Base-by-base conservation (phyloP, 2,113 vertebrate genomes). In the Syngnathus scovelli region DNA sequence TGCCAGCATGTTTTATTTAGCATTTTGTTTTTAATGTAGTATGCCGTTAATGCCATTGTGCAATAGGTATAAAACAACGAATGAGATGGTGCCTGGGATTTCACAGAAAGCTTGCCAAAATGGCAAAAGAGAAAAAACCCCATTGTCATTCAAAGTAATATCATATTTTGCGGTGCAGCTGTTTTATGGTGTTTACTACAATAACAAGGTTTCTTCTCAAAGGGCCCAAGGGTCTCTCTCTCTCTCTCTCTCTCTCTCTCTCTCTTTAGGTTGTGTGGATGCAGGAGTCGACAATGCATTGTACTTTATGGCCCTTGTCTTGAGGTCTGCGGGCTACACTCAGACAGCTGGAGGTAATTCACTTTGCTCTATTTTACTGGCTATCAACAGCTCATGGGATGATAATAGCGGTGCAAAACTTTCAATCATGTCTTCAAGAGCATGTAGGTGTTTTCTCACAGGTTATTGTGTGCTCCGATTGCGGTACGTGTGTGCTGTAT, bases 271-370 rank as follows among this genome's bases (percentile, higher is more conserved):
- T 80, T 78, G 77, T 64, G 68, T 79, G 82, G 80, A 76, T 74
- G 44, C 69, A 49, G 71, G 70, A 64, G 51, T 67, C 74, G 55
- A 74, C 78, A 68, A 60, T 55, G 58, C 67, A 69, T 49, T 65
- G 77, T 75, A 78, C 84, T 69, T 75, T 74, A 46, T 64, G 19
- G 66, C 71, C 76, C 78, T 83, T 72, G 79, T 76, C 82, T 77
- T 59, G 18, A 66, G 78, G 73, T 67, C 80, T 79, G 76, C 77
- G 37, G 86, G 82, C 82, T 67, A 67, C 73, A 64, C 3, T 10
- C 67, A 70, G 78, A 83, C 85, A 87, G 83, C 82, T 80, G 79
- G 68, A 83, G 78, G 81, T 84, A 82, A 88, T 86, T 88, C 81
- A 86, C 79, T 87, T 85, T 85, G 81, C 84, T 78, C 83, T 72